Evolutionary conservation across 2,797 vertebrate genomes (phyloP).

Genomic region (Rhinatrema bivittatum): DNA sequence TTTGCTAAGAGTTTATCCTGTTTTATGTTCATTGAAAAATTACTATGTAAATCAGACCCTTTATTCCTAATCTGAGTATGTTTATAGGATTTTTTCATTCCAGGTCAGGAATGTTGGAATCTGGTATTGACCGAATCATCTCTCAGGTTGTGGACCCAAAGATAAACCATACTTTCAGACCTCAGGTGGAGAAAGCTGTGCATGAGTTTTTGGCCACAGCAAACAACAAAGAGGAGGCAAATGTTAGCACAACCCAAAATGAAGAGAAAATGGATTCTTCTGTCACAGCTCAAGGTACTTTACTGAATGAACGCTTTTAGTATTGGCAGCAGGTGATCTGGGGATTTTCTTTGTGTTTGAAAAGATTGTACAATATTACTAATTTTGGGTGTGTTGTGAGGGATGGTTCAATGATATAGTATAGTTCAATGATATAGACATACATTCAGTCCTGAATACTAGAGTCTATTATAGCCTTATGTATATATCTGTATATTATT

Average conservation of each 20-base stretch:
- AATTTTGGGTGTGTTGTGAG: not conserved
- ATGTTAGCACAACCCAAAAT: constrained; percentile 27
- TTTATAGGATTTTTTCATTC: not conserved
- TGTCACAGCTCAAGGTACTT: constrained; percentile 62
- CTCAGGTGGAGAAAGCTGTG: constrained; percentile 93
- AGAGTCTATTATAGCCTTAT: too few species aligned
- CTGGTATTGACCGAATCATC: constrained; percentile 95
- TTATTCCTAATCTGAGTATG: too few species aligned
- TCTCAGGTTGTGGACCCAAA: constrained; percentile 97
- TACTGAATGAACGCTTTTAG: not conserved
- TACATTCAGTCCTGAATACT: too few species aligned
- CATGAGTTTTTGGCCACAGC: constrained; percentile 86
- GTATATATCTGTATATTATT: too few species aligned
- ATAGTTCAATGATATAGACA: too few species aligned
- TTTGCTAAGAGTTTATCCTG: too few species aligned
- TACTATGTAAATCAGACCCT: too few species aligned
- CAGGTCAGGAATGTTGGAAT: constrained; percentile 97
- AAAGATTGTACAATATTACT: not conserved
- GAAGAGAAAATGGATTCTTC: constrained; percentile 65
- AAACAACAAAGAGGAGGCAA: constrained; percentile 67
- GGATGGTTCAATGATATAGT: too few species aligned
- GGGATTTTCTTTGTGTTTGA: not conserved
- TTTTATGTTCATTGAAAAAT: too few species aligned
- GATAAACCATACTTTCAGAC: constrained; percentile 93
- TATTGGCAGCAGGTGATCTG: not conserved